These are phyloP conservation scores for Pygoscelis antarcticus DNA, from an alignment of 2,113 vertebrate genomes.

Conservation along the genomic window DNA sequence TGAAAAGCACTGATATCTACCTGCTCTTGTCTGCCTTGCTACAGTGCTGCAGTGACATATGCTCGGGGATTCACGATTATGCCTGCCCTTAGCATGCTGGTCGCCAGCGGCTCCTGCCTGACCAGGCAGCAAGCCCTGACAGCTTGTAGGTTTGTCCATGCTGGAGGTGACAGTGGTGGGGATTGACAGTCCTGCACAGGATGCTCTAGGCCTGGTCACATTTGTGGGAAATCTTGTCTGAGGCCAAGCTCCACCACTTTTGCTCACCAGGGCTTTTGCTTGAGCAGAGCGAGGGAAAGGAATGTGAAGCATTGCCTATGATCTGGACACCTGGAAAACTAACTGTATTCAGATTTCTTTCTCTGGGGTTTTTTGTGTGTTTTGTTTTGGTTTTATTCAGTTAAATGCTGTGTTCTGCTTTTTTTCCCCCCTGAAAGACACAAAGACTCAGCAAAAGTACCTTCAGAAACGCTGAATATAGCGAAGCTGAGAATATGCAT, in stretches of 20 bases:
- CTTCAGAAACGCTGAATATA: not conserved
- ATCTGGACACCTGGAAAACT: not conserved
- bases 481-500: fast-evolving
- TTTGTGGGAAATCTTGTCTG: not conserved
- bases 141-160: not conserved
- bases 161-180: not conserved
- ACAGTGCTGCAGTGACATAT: not conserved
- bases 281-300: not conserved
- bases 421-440: not conserved
- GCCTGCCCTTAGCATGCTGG: not conserved
- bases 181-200: not conserved
- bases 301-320: not conserved
- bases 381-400: not conserved
- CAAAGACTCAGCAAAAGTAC: not conserved
- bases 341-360: not conserved
- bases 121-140: not conserved
- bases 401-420: not conserved
- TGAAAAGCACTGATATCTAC: not conserved
- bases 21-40: not conserved
- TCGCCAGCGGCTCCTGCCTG: not conserved
- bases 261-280: not conserved
- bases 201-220: not conserved
- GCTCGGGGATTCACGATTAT: fast-evolving
- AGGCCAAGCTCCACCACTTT: not conserved
- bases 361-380: fast-evolving